These are phyloP conservation scores for Graptemys geographica DNA, from an alignment of 2,797 vertebrate genomes.

Conservation along the genomic window DNA sequence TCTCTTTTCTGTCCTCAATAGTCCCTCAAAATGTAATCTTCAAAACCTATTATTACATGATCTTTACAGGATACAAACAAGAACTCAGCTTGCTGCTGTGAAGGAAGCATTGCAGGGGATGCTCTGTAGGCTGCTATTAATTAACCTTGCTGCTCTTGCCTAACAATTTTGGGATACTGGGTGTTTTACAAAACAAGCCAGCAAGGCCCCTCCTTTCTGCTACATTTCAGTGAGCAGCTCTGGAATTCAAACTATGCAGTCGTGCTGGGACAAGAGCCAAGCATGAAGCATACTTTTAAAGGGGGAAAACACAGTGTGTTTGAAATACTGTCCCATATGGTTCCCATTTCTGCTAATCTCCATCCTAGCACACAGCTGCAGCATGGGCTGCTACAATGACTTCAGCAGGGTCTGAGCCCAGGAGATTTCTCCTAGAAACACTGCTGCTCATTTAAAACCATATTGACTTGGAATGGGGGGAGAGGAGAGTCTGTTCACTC, in stretches of 20 bases:
- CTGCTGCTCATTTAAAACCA: background rate
- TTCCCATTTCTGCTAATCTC: slow-evolving; percentile 4
- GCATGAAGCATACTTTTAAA: slow-evolving; percentile 55
- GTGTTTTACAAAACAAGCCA: slow-evolving; percentile 18
- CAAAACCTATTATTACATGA: slow-evolving; percentile 31
- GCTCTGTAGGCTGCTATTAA: slow-evolving; percentile 34
- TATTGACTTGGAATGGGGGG: background rate
- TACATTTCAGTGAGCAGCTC: slow-evolving; percentile 66
- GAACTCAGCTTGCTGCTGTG: slow-evolving; percentile 44
- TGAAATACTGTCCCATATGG: slow-evolving; percentile 31
- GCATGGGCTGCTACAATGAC: background rate
- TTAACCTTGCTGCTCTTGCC: slow-evolving; percentile 36
- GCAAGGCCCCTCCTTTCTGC: slow-evolving; percentile 64
- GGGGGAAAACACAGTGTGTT: background rate
- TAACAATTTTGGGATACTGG: slow-evolving; percentile 27
- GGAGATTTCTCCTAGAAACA: background rate
- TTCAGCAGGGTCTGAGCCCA: background rate
- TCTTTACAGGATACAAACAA: slow-evolving; percentile 17
- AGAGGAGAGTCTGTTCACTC: slow-evolving; percentile 3
- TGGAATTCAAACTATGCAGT: slow-evolving; percentile 88
- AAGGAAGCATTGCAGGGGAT: slow-evolving; percentile 21
- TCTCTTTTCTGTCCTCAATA: background rate
- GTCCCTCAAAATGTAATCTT: background rate
- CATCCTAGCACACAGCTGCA: slow-evolving; percentile 17
- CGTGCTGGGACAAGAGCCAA: slow-evolving; percentile 74